Evolutionary conservation across 2,797 vertebrate species (phyloP).

Genomic region (Spinibarbus caldwelli): DNA sequence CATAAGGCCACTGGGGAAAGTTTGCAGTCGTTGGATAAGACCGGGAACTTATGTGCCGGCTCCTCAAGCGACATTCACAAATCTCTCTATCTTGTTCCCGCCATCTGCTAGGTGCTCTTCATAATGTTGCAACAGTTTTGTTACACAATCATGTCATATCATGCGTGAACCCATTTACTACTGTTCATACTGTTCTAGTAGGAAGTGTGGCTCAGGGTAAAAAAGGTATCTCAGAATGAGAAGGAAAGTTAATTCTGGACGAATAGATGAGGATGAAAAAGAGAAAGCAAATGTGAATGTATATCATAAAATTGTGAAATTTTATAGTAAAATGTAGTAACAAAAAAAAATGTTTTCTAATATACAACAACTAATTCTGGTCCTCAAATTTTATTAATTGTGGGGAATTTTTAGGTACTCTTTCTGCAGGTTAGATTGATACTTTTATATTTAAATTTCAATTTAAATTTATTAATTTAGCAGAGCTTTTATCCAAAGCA

Average conservation of each 20-base stretch:
- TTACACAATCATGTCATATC: slow-evolving; percentile 40
- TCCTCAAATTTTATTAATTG: not conserved
- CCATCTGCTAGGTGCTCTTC: slow-evolving; percentile 21
- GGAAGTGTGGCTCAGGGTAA: not conserved
- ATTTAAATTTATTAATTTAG: not conserved
- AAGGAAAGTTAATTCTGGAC: not conserved
- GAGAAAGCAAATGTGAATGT: not conserved
- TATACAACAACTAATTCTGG: not conserved
- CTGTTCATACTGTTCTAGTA: not conserved
- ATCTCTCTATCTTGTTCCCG: not conserved
- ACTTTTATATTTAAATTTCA: not conserved
- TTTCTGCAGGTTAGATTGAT: not conserved
- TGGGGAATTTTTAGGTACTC: not conserved
- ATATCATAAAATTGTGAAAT: not conserved
- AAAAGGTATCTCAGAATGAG: not conserved
- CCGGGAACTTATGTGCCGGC: not conserved
- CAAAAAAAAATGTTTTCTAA: not conserved
- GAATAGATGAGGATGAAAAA: not conserved
- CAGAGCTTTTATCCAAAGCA: not conserved
- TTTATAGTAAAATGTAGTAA: not conserved
- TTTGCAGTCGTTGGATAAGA: slow-evolving; percentile 5
- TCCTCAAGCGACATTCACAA: slow-evolving; percentile 29
- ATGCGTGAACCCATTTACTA: not conserved
- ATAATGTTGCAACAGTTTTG: slow-evolving; percentile 26
- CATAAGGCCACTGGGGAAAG: slow-evolving; percentile 27